A percentile compares a stretch with the other conserved stretches of the same genome.
Conservation (phyloP, 2,113 vertebrate genomes). For the Leucopsar rothschildi region DNA sequence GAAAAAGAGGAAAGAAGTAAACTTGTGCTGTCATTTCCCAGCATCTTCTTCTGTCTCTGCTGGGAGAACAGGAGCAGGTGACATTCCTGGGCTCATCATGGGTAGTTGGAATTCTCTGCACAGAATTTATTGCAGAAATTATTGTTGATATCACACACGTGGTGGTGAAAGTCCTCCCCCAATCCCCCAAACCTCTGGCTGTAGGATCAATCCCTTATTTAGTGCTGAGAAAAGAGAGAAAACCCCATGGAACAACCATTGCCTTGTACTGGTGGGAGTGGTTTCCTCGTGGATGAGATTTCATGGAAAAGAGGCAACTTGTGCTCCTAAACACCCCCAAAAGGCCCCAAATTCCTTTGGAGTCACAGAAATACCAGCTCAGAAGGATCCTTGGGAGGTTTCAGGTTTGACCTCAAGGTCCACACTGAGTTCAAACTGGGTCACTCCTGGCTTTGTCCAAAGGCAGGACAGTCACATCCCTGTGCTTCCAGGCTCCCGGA, state of each 20-base stretch:
- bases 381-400: not conserved
- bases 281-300: not conserved
- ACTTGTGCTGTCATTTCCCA: not conserved
- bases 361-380: not conserved
- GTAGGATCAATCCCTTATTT: not conserved
- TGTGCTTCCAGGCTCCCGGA: not conserved
- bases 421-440: not conserved
- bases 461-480: not conserved
- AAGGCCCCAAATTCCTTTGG: accelerated
- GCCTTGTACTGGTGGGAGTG: not conserved
- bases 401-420: not conserved
- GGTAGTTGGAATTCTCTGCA: not conserved
- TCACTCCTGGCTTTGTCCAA: not conserved
- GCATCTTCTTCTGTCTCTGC: not conserved
- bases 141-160: accelerated
- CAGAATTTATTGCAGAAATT: not conserved
- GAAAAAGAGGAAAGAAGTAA: not conserved
- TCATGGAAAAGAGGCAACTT: not conserved
- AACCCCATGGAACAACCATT: not conserved
- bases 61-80: not conserved
- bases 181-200: not conserved
- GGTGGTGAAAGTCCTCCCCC: not conserved
- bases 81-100: not conserved
- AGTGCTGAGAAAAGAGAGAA: not conserved
- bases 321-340: not conserved